phyloP scores from a whole-genome alignment of 1,140 invertebrate genomes.

The Agrilus planipennis region DNA sequence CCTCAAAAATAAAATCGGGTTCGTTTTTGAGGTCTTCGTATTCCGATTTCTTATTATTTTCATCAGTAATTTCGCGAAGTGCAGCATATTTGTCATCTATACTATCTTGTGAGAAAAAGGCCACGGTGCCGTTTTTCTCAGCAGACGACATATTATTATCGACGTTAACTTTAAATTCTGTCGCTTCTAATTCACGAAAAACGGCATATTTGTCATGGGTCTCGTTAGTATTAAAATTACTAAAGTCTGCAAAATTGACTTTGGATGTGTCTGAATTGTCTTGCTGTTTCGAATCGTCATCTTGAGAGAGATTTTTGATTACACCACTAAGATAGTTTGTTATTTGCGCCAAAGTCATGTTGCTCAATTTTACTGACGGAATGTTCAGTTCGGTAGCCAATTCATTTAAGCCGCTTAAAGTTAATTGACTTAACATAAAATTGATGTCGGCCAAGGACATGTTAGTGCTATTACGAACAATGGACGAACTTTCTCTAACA shows the following conservation, averaged over 20 bases:
- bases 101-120: too few relatives aligned
- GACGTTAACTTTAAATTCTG: too few relatives aligned
- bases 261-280: not conserved
- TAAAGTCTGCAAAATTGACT: conserved; percentile 41
- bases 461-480: too few relatives aligned
- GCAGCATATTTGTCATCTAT: conserved; percentile 53
- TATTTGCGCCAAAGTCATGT: conserved; percentile 72
- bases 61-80: conserved; percentile 51
- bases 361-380: conserved; percentile 61
- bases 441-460: too few relatives aligned
- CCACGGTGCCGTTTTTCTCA: too few relatives aligned
- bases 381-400: conserved; percentile 62
- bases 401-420: conserved; percentile 67
- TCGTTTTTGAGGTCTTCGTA: conserved; percentile 28
- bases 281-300: not conserved
- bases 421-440: conserved; percentile 69
- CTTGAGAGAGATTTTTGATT: conserved; percentile 36
- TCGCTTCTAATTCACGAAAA: conserved; percentile 75
- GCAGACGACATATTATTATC: too few relatives aligned
- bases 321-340: conserved; percentile 63
- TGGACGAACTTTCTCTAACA: too few relatives aligned
- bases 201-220: conserved; percentile 66
- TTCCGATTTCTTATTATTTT: conserved; percentile 29
- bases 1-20: conserved; percentile 15
- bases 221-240: conserved; percentile 47